These are phyloP conservation scores for Hydrochoerus hydrochaeris DNA, from an alignment of 2,113 vertebrate species.

Conservation along the genomic window DNA sequence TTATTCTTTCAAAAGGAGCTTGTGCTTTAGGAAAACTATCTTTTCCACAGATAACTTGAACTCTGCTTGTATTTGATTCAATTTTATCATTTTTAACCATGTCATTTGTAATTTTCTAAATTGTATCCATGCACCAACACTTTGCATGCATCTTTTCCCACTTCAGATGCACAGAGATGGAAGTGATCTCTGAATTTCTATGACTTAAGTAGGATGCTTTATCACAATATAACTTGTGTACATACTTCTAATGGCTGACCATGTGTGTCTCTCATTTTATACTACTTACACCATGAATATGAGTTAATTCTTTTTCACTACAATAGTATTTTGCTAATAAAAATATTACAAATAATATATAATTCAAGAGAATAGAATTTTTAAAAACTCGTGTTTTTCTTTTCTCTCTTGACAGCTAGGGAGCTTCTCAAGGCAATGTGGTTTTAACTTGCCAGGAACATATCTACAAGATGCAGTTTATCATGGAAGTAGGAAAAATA, in stretches of 20 bases:
- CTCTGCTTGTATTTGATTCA: conserved; percentile 11
- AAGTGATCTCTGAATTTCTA: not conserved
- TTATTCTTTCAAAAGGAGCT: not conserved
- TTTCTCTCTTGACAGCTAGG: not conserved
- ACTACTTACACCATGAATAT: not conserved
- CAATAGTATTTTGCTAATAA: not conserved
- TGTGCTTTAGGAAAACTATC: not conserved
- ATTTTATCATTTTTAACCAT: not conserved
- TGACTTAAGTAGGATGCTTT: not conserved
- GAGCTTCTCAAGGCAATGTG: not conserved
- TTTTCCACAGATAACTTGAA: not conserved
- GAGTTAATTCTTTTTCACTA: not conserved
- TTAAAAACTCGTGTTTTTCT: not conserved
- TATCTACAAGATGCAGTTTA: not conserved
- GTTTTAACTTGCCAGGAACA: not conserved
- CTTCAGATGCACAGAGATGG: not conserved
- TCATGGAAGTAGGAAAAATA: not conserved
- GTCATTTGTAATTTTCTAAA: not conserved
- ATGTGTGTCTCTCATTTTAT: not conserved
- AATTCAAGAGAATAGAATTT: not conserved
- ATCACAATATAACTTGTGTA: not conserved
- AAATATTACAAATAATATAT: not conserved
- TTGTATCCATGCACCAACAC: not conserved
- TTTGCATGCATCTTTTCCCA: not conserved
- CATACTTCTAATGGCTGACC: not conserved